Conservation (phyloP, 1,140 invertebrate genomes). For the Callitettix versicolor region DNA sequence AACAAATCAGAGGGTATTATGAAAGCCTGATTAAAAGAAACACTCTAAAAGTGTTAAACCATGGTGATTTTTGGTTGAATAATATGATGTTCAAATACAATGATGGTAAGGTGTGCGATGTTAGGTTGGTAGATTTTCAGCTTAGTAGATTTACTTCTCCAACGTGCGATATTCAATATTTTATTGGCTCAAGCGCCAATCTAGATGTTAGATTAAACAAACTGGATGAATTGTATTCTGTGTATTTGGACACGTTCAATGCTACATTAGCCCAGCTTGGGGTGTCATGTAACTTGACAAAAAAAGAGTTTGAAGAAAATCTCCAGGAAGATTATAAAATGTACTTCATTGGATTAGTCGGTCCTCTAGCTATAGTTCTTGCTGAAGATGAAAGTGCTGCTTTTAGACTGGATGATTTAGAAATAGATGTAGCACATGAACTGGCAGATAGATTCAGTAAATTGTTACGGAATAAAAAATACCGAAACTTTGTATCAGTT, state of each 20-base stretch:
- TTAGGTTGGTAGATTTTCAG: slow-evolving; percentile 17
- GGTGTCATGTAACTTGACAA: not conserved
- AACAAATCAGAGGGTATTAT: no score
- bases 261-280: not conserved
- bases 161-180: not conserved
- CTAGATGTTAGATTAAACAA: not conserved
- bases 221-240: not conserved
- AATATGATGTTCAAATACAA: slow-evolving; percentile 20
- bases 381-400: not conserved
- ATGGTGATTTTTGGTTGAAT: slow-evolving; percentile 24
- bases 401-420: no score
- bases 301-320: not conserved
- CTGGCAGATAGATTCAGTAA: not conserved
- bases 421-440: not conserved
- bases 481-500: not conserved
- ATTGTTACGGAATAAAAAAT: not conserved
- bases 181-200: not conserved
- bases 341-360: not conserved
- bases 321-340: not conserved
- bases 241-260: slow-evolving; percentile 6
- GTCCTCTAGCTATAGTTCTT: not conserved
- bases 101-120: not conserved
- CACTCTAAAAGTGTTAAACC: not conserved
- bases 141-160: not conserved
- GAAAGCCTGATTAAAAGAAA: no score